Percentiles rank a stretch among this genome's conserved stretches.
Conservation (phyloP, 2,797 vertebrate genomes). For the Cirrhinus molitorella region DNA sequence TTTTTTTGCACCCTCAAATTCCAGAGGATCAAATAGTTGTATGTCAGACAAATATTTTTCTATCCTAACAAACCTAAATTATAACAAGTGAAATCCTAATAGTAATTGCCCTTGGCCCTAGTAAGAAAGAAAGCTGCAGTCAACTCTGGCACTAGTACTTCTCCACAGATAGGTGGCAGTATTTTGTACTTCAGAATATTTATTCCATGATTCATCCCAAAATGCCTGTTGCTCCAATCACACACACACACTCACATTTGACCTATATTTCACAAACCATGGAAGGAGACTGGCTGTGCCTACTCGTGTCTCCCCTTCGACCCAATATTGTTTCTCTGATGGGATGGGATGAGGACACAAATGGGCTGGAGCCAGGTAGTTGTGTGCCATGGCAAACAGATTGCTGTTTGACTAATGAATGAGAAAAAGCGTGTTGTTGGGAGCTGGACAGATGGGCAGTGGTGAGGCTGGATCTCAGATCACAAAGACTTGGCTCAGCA, state of each 20-base stretch:
- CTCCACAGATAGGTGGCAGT: constrained; percentile 61
- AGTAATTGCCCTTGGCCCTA: neutral
- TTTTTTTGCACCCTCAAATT: too few species aligned
- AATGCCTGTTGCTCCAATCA: constrained; percentile 5
- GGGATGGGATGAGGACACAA: constrained; percentile 16
- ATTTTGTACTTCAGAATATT: constrained; percentile 17
- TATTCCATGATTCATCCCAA: constrained; percentile 3
- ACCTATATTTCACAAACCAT: constrained; percentile 3
- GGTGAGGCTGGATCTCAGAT: constrained; percentile 48
- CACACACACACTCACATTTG: neutral
- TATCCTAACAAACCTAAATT: too few species aligned
- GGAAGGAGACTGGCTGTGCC: neutral
- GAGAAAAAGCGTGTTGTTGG: constrained; percentile 55
- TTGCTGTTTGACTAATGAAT: constrained; percentile 61
- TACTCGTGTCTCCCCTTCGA: neutral
- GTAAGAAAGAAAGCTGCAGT: constrained; percentile 22
- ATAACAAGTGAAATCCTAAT: neutral
- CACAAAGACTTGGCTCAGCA: constrained; percentile 62
- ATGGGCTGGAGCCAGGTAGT: constrained; percentile 45
- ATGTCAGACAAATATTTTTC: too few species aligned
- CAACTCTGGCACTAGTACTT: constrained; percentile 3
- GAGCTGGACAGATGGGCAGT: constrained; percentile 63
- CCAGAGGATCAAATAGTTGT: too few species aligned
- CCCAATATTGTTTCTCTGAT: constrained; percentile 8
- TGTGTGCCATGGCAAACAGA: constrained; percentile 51